Conservation (phyloP, 1,140 invertebrate genomes). For the Drosophila mojavensis region DNA sequence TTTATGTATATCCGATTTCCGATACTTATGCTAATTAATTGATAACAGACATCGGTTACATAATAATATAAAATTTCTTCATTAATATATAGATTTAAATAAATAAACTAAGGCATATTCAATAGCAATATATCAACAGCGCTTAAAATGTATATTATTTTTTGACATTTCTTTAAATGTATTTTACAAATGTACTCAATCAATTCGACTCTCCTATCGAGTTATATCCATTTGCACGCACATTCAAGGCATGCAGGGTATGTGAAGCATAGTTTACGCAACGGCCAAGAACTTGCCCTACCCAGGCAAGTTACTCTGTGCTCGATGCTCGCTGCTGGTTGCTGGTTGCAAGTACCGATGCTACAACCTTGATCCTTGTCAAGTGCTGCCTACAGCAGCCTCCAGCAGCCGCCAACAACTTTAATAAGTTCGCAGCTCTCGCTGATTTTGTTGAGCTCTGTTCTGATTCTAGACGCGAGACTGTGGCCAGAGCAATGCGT, state of each 20-base stretch:
- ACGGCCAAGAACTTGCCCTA: constrained; percentile 17
- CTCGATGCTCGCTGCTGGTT: constrained; percentile 15
- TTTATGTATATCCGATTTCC: too few relatives aligned
- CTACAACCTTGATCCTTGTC: constrained; percentile 82
- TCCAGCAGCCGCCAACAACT: constrained; percentile 50
- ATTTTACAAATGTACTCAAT: too few relatives aligned
- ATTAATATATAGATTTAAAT: too few relatives aligned
- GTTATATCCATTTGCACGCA: too few relatives aligned
- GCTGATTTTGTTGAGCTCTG: constrained; percentile 44
- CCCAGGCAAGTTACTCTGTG: constrained; percentile 16
- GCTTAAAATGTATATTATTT: too few relatives aligned
- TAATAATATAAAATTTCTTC: too few relatives aligned
- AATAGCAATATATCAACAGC: too few relatives aligned
- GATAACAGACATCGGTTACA: too few relatives aligned
- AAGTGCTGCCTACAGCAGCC: constrained; percentile 68
- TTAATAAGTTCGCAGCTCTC: constrained; percentile 81
- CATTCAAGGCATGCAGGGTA: neutral
- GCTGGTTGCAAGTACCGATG: constrained; percentile 34
- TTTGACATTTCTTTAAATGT: too few relatives aligned
- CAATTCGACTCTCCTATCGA: too few relatives aligned
- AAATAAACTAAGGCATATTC: too few relatives aligned
- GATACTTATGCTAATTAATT: too few relatives aligned
- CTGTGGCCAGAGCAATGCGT: constrained; percentile 56
- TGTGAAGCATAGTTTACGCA: neutral
- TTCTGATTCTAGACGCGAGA: constrained; percentile 63